Base-by-base conservation (phyloP, 2,797 vertebrate species). In the Lepidocolaptes lacrymiger region DNA sequence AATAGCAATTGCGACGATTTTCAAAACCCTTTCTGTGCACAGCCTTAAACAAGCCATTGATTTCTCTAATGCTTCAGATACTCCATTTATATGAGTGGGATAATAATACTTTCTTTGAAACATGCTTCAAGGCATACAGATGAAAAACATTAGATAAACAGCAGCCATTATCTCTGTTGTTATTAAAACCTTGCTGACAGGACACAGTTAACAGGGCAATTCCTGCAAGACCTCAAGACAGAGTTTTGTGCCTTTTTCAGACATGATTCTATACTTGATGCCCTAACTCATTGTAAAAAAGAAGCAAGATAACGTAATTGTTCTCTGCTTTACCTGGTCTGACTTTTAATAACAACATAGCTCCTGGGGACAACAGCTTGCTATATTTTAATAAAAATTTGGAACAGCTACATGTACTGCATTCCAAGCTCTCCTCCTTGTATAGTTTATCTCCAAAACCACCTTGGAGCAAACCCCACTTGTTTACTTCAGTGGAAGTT, bases 401-500 rank as follows among this genome's bases (percentile, higher is more conserved):
- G 76, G 34, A 96, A 84, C 66, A 90, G 19, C 51, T 92, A 34
- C 71, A 43, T 20, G 18, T 86, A n/a, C 27, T 78, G 32, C 73
- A 56, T 94, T 97, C 76, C 74, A 91, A 76, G 20, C 8, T 81
- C 48, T 73, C 68, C 39, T 80, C 39, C 66, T 90, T 76, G 62
- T 49, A 69, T 22, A 93, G 69, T 96, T 96, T 91, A 82, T 95
- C 85, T 88, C 88, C 76, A 88, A 94, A 96, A 88, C 24, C 80
- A 96, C 76, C 95, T 96, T 87, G 22, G 55, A 84, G 41, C 59
- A 95, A 95, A 85, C 37, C 27, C 14, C 49, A 67, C 44, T 88
- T 96, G 85, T 96, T 96, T 97, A 93, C 76, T 91, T 94, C 89
- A 71, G 79, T 90, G 74, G 73, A 94, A 86, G 69, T 84, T 96